Percentiles rank a stretch among this genome's conserved stretches.
phyloP scores from a whole-genome alignment of 2,888 invertebrate species.

The Metellina segmentata region DNA sequence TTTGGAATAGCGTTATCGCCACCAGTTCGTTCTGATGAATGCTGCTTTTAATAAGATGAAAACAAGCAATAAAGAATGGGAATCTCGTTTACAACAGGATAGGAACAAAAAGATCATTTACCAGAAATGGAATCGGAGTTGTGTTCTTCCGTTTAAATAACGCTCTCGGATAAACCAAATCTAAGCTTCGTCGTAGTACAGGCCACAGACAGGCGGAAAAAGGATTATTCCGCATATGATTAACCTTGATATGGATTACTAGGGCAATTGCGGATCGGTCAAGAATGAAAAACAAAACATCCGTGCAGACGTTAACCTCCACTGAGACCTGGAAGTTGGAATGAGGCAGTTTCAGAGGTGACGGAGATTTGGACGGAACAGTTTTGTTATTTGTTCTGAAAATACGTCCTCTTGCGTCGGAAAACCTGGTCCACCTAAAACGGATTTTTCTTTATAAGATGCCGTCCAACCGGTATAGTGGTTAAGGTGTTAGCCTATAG shows the following conservation, averaged over 20 bases:
- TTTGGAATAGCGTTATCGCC: background rate
- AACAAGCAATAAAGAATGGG: background rate
- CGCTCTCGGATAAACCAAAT: background rate
- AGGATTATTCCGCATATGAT: slow-evolving; percentile 61
- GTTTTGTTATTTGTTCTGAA: no score
- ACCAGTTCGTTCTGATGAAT: background rate
- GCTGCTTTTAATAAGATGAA: background rate
- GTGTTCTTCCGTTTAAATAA: background rate
- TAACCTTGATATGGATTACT: slow-evolving; percentile 68
- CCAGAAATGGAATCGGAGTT: background rate
- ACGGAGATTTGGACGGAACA: no score
- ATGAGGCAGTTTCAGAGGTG: no score
- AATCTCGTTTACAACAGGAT: slow-evolving; percentile 30
- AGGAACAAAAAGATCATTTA: background rate
- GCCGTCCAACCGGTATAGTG: no score
- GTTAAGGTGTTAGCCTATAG: no score
- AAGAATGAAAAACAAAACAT: slow-evolving; percentile 11
- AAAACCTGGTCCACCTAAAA: no score
- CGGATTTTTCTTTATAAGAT: no score
- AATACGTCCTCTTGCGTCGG: no score
- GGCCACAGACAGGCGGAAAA: background rate
- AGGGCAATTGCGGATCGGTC: slow-evolving; percentile 29
- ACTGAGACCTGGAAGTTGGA: no score
- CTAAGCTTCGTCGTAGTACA: background rate
- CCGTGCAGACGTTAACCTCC: no score